Evolutionary conservation across 92 coral and sea anemone species (phyloP), one percentile per base, ranked within the genome.

Genomic region (Phenganax stokvisi): DNA sequence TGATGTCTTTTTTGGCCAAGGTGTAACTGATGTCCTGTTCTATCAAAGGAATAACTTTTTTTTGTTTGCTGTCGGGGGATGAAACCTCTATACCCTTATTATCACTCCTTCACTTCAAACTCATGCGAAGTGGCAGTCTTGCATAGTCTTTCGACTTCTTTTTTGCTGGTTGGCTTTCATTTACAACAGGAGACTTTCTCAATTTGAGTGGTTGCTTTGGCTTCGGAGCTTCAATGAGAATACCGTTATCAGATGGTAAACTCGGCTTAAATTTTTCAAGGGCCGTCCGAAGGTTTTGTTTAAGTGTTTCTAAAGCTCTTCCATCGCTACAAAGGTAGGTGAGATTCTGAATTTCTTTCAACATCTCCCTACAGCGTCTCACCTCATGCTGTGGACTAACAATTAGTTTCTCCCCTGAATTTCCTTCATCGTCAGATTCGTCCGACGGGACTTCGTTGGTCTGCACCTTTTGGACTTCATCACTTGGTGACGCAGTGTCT

Each of bases 111-210:
- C 70, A 0, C 70, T 64, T 64, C 70, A 64, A 29, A 20, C 70
- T 64, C 10, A 64, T 9, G 29, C 70, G 70, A 64, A 76, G 68
- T 10, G 81, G 81, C 2, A 76, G 60, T 58, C 60, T 76, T 51
- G 81, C 81, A 76, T 76, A 76, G 44, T 76, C 51, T 76, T 76
- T 76, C 54, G 58, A 56, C 57, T 56, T 57, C 68, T 56, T 76
- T 76, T 31, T 27, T 57, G 81, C 27, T 13, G 27, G n/a, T 25
- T 6, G 16, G 27, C 65, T 52, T 71, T 55, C 54, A 30, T 52
- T 37, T 71, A 6, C 71, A 17, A 44, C 31, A 44, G 71, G 71
- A 65, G 25, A 44, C 31, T 65, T 44, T 65, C 27, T 65, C 30
- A 44, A 17, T 65, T 65, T 65, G 25, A 17, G 30, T 65, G 71